Base-by-base conservation (phyloP, 2,888 invertebrate genomes). In the Cephus nigrinus region DNA sequence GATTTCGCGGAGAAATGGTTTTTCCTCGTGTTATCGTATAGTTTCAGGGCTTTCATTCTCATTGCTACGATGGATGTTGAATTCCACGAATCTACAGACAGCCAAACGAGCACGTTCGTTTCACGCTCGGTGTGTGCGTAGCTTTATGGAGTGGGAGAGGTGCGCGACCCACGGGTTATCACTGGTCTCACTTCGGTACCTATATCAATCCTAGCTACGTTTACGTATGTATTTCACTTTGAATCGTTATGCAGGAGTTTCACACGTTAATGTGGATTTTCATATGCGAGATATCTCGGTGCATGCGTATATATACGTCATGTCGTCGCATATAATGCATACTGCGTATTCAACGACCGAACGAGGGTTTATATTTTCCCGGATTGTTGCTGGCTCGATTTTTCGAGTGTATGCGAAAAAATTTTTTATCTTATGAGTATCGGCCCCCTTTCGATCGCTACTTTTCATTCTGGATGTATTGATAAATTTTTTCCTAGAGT, bases 161-260 rank as follows among this genome's bases (percentile, higher is more conserved):
- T 88, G 88, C 86, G 88, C 86, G 89, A 90, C 90, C 90, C 85
- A 78, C 75, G 85, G 90, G 89, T 90, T 91, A 91, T 91, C 90
- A 84, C 81, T 80, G 83, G 84, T 80, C 83, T 86, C 86, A 85
- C 86, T 85, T 85, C 81, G 78, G 82, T 87, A 88, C 88, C 88
- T 87, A 88, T 86, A 88, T 86, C 84, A 85, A 85, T 88, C 83
- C 85, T 83, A 86, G 86, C 85, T 84, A 68, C 74, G 34, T 73
- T 74, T 55, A 33, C 76, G 78, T 74, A 32, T 33, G 68, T 40
- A 71, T 32, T 77, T 33, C 30, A n/a, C 75, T 75, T 55, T 23
- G 74, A 40, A 33, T 40, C 73, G 73, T 76, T 36, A 35, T 69
- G 12, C 71, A 81, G 76, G 35, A 75, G 33, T 74, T 82, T 81